phyloP scores from a whole-genome alignment of 2,888 invertebrate genomes.

The Cybosia mesomella region DNA sequence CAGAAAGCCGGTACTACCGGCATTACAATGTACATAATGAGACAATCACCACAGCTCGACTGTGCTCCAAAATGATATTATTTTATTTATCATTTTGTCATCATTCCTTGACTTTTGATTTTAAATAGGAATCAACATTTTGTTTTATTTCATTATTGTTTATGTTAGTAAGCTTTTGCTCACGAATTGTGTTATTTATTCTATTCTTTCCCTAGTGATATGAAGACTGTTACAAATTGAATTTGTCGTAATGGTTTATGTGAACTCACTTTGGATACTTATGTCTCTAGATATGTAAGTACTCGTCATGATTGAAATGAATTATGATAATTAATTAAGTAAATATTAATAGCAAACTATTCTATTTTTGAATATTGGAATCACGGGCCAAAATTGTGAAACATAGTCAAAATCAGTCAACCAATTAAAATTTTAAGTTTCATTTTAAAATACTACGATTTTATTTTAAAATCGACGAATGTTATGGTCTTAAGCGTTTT shows the following conservation, averaged over 20 bases:
- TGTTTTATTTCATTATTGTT: conserved; percentile 53
- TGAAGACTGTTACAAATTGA: conserved; percentile 63
- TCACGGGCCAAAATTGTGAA: conserved; percentile 83
- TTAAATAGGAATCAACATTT: conserved; percentile 55
- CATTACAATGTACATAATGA: conserved; percentile 47
- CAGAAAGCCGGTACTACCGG: conserved; percentile 26
- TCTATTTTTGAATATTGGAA: conserved; percentile 74
- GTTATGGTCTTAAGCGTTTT: conserved; percentile 45
- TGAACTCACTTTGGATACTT: conserved; percentile 52
- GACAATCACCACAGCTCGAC: conserved; percentile 38
- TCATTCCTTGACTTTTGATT: conserved; percentile 69
- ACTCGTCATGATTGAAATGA: conserved; percentile 67
- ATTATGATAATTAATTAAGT: conserved; percentile 57
- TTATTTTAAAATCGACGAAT: conserved; percentile 44
- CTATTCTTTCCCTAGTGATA: conserved; percentile 63
- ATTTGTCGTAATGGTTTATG: conserved; percentile 58
- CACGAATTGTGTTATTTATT: conserved; percentile 79
- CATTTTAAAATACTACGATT: conserved; percentile 50
- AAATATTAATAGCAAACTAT: conserved; percentile 56
- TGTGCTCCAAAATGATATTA: conserved; percentile 46
- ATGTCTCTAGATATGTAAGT: conserved; percentile 58
- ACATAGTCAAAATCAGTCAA: conserved; percentile 82
- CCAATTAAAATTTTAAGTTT: conserved; percentile 59
- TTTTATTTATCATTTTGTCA: conserved; percentile 53
- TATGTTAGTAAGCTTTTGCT: conserved; percentile 72